A percentile compares a stretch with the other conserved stretches of the same genome.
Evolutionary conservation across 2,888 invertebrate genomes (phyloP).

Genomic region (Ophion ellenae): DNA sequence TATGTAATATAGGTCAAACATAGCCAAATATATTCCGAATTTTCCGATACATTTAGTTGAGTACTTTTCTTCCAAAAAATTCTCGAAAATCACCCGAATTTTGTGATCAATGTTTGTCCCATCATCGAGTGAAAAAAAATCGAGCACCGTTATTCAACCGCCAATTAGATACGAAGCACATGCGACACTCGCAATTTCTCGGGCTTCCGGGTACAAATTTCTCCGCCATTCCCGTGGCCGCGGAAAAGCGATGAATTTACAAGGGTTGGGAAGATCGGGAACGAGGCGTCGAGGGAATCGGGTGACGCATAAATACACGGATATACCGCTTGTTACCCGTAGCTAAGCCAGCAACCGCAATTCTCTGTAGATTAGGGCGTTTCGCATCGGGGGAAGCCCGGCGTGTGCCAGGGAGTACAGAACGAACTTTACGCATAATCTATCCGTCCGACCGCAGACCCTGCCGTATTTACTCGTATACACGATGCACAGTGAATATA

Average conservation of each 20-base stretch:
- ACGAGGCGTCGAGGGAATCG: slow-evolving; percentile 33
- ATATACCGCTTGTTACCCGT: slow-evolving; percentile 20
- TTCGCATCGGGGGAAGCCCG: slow-evolving; percentile 31
- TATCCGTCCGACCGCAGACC: slow-evolving; percentile 52
- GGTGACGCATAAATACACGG: slow-evolving; percentile 40
- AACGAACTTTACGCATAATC: slow-evolving; percentile 64
- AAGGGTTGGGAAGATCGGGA: slow-evolving; percentile 18
- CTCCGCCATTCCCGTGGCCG: too few relatives aligned
- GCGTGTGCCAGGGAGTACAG: slow-evolving; percentile 17
- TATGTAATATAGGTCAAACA: too few relatives aligned
- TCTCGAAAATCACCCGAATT: too few relatives aligned
- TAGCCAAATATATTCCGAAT: too few relatives aligned
- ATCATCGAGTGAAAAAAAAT: too few relatives aligned
- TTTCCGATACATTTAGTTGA: too few relatives aligned
- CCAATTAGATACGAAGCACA: too few relatives aligned
- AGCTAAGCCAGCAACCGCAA: slow-evolving; percentile 57
- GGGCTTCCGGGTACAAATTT: too few relatives aligned
- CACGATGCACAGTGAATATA: slow-evolving; percentile 39
- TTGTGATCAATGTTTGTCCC: too few relatives aligned
- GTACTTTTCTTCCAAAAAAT: too few relatives aligned
- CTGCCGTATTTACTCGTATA: slow-evolving; percentile 55
- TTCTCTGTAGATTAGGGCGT: slow-evolving; percentile 61
- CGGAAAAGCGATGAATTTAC: slow-evolving; percentile 27
- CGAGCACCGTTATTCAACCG: too few relatives aligned
- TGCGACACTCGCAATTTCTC: too few relatives aligned